These are phyloP conservation scores for Manis javanica DNA, from an alignment of 2,797 vertebrate species.

Conservation along the genomic window DNA sequence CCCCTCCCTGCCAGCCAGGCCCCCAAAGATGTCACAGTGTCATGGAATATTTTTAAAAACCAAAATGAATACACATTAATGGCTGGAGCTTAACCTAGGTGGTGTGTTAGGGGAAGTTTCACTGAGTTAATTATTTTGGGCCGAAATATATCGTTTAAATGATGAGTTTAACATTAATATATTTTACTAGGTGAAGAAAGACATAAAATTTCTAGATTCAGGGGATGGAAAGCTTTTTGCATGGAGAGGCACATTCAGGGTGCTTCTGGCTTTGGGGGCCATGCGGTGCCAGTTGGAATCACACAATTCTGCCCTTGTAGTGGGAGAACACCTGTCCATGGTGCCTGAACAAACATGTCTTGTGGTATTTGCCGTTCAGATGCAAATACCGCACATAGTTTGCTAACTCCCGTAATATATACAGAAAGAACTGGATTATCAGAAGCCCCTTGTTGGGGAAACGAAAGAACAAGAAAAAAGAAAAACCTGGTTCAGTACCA, in stretches of 20 bases:
- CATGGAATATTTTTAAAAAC: not conserved
- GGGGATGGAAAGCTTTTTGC: not conserved
- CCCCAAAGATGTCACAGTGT: not conserved
- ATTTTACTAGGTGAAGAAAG: not conserved
- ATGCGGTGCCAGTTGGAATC: not conserved
- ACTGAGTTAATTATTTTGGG: not conserved
- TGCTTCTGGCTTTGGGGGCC: not conserved
- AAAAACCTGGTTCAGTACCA: not conserved
- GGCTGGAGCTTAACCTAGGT: not conserved
- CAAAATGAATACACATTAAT: not conserved
- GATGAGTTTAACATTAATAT: not conserved
- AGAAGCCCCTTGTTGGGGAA: not conserved
- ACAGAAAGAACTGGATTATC: not conserved
- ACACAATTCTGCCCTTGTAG: not conserved
- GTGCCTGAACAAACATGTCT: no score
- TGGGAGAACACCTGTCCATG: not conserved
- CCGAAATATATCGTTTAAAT: not conserved
- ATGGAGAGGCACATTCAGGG: not conserved
- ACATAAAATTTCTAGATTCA: not conserved
- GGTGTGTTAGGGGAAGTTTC: not conserved
- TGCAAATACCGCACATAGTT: not conserved
- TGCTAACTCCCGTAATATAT: no score
- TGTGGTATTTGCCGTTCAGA: not conserved
- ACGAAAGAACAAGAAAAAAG: not conserved
- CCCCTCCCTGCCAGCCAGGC: no score